These are phyloP conservation scores for Sylvilagus bachmani DNA, from an alignment of 2,113 vertebrate genomes.

Conservation along the genomic window DNA sequence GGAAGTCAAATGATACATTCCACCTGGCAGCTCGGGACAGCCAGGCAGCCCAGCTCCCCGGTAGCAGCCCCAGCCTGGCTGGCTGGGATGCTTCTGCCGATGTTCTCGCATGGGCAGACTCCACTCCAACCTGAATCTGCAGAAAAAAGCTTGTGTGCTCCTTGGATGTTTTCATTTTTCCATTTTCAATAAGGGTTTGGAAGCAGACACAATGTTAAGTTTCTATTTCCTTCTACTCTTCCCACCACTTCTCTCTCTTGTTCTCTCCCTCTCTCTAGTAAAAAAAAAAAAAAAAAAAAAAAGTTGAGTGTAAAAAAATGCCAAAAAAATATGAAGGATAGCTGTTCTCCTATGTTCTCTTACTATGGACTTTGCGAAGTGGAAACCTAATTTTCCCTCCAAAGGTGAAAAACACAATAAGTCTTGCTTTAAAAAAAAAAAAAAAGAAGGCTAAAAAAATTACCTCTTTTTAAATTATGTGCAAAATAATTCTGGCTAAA, in stretches of 20 bases:
- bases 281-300: constrained; percentile 81
- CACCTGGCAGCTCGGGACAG: constrained; percentile 74
- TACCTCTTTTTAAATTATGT: constrained; percentile 94
- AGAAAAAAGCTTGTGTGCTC: constrained; percentile 80
- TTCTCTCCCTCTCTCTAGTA: constrained; percentile 61
- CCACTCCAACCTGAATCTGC: neutral
- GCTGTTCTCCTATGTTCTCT: constrained; percentile 80
- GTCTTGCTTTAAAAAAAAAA: constrained; percentile 82
- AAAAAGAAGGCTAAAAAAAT: constrained; percentile 87
- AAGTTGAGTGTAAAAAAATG: constrained; percentile 79
- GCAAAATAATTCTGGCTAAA: constrained; percentile 91
- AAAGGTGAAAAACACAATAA: constrained; percentile 84
- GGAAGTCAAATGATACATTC: constrained; percentile 78
- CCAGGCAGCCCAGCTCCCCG: neutral
- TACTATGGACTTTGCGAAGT: constrained; percentile 80
- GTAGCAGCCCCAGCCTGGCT: neutral
- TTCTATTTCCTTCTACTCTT: constrained; percentile 86
- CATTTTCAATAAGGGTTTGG: constrained; percentile 72
- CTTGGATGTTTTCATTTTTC: constrained; percentile 70
- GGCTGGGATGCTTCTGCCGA: neutral
- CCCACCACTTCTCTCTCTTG: constrained; percentile 79
- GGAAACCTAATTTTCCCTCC: constrained; percentile 83
- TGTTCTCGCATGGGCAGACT: constrained; percentile 12
- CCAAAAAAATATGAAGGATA: constrained; percentile 82
- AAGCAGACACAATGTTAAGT: constrained; percentile 84